These are phyloP conservation scores for Solen grandis DNA, from an alignment of 1,140 invertebrate species.

Conservation along the genomic window DNA sequence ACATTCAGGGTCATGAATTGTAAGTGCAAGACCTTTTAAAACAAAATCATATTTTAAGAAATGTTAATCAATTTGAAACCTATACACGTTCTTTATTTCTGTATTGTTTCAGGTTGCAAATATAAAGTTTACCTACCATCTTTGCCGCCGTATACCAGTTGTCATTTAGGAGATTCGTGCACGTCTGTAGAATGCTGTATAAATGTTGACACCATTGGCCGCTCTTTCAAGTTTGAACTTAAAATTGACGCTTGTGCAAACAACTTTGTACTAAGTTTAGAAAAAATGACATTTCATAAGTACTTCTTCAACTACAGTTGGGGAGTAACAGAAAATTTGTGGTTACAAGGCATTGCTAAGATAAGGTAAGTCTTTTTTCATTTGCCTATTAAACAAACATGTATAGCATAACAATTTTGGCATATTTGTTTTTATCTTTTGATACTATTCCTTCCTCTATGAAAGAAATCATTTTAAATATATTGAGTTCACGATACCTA, in stretches of 20 bases:
- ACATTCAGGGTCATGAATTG: too few relatives aligned
- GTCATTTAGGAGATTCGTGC: not conserved
- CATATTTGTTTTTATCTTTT: too few relatives aligned
- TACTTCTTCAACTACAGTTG: not conserved
- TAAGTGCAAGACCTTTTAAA: too few relatives aligned
- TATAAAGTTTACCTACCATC: not conserved
- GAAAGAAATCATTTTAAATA: too few relatives aligned
- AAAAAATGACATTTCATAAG: not conserved
- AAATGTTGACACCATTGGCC: not conserved
- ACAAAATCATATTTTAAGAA: too few relatives aligned
- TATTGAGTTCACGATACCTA: too few relatives aligned
- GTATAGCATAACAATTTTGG: too few relatives aligned
- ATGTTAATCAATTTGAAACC: too few relatives aligned
- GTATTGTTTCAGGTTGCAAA: not conserved
- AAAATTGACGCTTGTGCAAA: not conserved
- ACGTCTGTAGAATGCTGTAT: not conserved
- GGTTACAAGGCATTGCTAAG: not conserved
- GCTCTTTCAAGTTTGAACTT: not conserved
- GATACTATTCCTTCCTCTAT: too few relatives aligned
- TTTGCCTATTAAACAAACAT: too few relatives aligned
- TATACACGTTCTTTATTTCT: too few relatives aligned
- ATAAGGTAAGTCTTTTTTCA: not conserved
- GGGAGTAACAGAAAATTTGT: not conserved
- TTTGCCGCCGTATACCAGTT: not conserved
- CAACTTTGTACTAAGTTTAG: not conserved